Conservation (phyloP, 2,888 invertebrate species). For the Platypus cylindrus region DNA sequence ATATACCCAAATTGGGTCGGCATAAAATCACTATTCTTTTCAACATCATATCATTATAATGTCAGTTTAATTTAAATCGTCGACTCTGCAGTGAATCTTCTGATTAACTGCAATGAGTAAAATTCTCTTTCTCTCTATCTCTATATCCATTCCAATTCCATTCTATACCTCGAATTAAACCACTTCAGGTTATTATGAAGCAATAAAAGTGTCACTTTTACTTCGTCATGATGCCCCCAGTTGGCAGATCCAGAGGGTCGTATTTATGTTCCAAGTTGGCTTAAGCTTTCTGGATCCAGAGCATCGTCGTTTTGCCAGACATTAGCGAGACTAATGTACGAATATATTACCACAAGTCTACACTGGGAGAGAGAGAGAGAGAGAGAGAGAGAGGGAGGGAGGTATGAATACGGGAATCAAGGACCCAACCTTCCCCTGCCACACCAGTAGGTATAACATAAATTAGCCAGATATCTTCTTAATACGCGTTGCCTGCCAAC, state of each 20-base stretch:
- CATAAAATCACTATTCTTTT: too few species aligned
- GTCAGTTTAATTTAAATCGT: too few species aligned
- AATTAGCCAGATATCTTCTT: slow-evolving; percentile 34
- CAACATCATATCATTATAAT: too few species aligned
- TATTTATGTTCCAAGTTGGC: slow-evolving; percentile 29
- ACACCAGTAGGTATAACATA: too few species aligned
- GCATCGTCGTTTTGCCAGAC: slow-evolving; percentile 35
- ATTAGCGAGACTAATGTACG: slow-evolving; percentile 35
- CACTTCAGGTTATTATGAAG: slow-evolving; percentile 56
- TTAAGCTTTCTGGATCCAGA: slow-evolving; percentile 28
- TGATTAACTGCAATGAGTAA: too few species aligned
- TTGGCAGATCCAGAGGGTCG: slow-evolving; percentile 15
- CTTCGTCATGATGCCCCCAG: slow-evolving; percentile 13
- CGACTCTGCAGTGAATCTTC: too few species aligned
- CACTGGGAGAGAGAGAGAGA: too few species aligned
- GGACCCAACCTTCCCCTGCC: slow-evolving; percentile 25
- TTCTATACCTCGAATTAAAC: too few species aligned
- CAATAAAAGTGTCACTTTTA: slow-evolving; percentile 46
- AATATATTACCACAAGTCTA: slow-evolving; percentile 38
- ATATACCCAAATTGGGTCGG: too few species aligned
- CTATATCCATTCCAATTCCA: slow-evolving; percentile 40
- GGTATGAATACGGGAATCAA: slow-evolving; percentile 23
- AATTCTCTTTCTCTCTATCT: too few species aligned
- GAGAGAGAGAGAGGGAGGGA: too few species aligned
- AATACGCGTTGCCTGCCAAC: slow-evolving; percentile 33